These are phyloP conservation scores for Mamestra brassicae DNA, from an alignment of 2,888 invertebrate genomes.

Conservation along the genomic window DNA sequence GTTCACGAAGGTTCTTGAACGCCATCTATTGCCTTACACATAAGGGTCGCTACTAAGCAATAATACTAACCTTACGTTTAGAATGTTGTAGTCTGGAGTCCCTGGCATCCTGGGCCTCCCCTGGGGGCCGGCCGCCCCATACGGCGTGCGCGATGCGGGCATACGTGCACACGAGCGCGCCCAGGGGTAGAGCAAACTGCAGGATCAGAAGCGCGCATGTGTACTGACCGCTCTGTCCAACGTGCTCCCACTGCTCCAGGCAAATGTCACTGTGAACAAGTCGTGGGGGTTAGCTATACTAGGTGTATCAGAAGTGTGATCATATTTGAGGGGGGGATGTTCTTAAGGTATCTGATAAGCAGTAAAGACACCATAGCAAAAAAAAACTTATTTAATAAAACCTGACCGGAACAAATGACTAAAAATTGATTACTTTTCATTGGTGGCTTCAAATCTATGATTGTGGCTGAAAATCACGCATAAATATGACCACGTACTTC, in stretches of 20 bases:
- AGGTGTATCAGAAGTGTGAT: too few relatives aligned
- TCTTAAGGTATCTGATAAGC: too few relatives aligned
- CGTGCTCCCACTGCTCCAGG: slow-evolving; percentile 93
- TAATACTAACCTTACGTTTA: slow-evolving; percentile 94
- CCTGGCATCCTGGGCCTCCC: slow-evolving; percentile 96
- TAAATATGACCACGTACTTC: too few relatives aligned
- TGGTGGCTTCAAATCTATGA: too few relatives aligned
- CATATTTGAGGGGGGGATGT: too few relatives aligned
- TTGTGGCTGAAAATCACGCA: too few relatives aligned
- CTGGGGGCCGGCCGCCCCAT: slow-evolving; percentile 96
- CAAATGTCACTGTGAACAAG: slow-evolving; percentile 92
- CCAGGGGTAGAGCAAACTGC: slow-evolving; percentile 96
- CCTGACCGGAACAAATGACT: too few relatives aligned
- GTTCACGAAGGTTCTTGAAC: too few relatives aligned
- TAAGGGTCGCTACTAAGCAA: not conserved
- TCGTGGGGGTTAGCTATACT: not conserved
- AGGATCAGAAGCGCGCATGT: slow-evolving; percentile 94
- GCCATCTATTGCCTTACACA: too few relatives aligned
- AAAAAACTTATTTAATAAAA: too few relatives aligned
- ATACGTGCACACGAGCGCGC: slow-evolving; percentile 96
- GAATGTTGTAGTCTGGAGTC: slow-evolving; percentile 96
- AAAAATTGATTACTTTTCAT: too few relatives aligned
- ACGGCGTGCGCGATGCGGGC: slow-evolving; percentile 96
- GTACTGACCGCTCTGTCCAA: slow-evolving; percentile 93
- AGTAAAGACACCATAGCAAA: too few relatives aligned